Evolutionary conservation across 2,888 invertebrate genomes (phyloP).

Genomic region (Parnassius apollo): DNA sequence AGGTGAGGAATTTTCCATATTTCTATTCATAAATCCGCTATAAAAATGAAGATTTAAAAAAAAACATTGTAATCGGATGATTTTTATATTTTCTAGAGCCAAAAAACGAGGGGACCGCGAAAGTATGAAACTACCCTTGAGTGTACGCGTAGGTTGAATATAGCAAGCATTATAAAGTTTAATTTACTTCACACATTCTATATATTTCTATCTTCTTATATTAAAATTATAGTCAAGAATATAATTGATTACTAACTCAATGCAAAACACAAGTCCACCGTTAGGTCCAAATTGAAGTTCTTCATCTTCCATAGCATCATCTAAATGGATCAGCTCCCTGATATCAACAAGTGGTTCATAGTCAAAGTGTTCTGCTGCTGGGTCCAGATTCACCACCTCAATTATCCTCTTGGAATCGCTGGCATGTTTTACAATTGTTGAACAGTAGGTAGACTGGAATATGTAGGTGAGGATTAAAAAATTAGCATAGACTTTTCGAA

Average conservation of each 20-base stretch:
- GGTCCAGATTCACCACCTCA: conserved; percentile 97
- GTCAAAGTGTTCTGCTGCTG: conserved; percentile 97
- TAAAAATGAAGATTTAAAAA: no score
- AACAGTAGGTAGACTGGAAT: conserved; percentile 95
- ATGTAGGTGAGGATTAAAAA: neutral
- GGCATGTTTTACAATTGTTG: conserved; percentile 92
- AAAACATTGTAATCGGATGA: no score
- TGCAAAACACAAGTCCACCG: conserved; percentile 96
- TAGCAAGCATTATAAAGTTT: no score
- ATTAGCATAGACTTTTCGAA: neutral
- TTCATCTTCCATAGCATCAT: conserved; percentile 98
- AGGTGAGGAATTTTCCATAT: no score
- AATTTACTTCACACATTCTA: no score
- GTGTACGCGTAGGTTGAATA: no score
- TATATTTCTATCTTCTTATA: no score
- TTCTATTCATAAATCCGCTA: no score
- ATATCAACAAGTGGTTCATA: conserved; percentile 94
- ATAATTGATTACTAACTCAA: conserved; percentile 85
- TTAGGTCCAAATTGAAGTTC: conserved; percentile 97
- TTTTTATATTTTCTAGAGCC: no score
- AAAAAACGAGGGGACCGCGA: no score
- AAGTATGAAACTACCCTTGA: no score
- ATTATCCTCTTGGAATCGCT: conserved; percentile 87
- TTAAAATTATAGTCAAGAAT: no score
- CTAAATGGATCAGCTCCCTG: conserved; percentile 93